Base-by-base conservation (phyloP, 2,797 vertebrate genomes). In the Gallinago solitaria region DNA sequence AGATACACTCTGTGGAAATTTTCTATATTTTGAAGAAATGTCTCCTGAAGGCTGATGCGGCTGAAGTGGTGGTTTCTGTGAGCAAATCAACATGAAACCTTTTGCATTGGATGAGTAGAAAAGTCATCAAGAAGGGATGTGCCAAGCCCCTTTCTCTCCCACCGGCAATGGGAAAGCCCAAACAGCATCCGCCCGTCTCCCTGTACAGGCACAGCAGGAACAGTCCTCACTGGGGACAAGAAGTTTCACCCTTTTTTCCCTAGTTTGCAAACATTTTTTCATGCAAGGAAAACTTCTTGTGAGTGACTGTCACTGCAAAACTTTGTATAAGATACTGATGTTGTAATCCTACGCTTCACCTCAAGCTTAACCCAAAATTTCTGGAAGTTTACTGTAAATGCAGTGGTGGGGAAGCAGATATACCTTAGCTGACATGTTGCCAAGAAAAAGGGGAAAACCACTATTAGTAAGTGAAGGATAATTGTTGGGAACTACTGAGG, bases 391-490 rank as follows among this genome's bases (percentile, higher is more conserved):
- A 35, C 81, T 17, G 18, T 39, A 82, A 92, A 82, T 27, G 15
- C 6, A 43, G 28, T 3, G 7, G 10, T 35, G 47, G n/a, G 33
- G n/a, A 81, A 18, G 8, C 1, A 0, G 30, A 77, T 74, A 5
- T 28, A 93, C 78, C 81, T 95, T 89, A 59, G 60, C 39, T 89
- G 60, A 82, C 1, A 0, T 12, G 11, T 35, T 82, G 51, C 48
- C 82, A 83, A 67, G 51, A 45, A 67, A 12, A 92, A 96, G 81
- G 87, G 78, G 87, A 95, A 95, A 95, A 77, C 71, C 79, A 74
- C 35, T 83, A 12, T 63, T 71, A 85, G 57, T 61, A 75, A 79
- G 41, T 28, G n/a, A 20, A 43, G 32, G 41, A 51, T 56, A 64
- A 56, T 30, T 94, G 12, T 11, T 75, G 67, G 84, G 82, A 93